Evolutionary conservation across 2,888 invertebrate genomes (phyloP), one percentile per base, ranked within the genome.

Genomic region (Cylindroiulus punctatus): DNA sequence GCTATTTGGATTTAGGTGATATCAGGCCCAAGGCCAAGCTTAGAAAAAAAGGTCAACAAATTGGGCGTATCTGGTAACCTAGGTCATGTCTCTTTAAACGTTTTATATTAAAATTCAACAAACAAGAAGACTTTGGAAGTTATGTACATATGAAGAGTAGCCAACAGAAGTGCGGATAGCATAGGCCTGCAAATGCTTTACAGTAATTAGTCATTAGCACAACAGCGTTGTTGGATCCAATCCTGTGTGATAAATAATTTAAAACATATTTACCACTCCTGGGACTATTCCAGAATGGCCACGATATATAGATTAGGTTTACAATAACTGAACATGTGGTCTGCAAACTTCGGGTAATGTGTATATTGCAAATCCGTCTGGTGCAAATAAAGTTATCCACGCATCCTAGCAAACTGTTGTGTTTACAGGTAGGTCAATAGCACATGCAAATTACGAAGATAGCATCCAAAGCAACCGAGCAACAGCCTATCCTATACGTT

Each of bases 401-500:
- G 22, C 65, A 26, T 22, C 8, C 26, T 26, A 26, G 76, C 1
- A 76, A 76, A 26, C 19, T 7, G 52, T 1, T 19, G 17, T n/a
- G n/a, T 52, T 52, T 52, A n/a, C 10, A 65, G 22, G 22, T 76
- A 76, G 76, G 76, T 76, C 76, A 76, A 76, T 76, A 76, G 30
- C 76, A 76, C 30, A 76, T 76, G 76, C 76, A 76, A 30, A 76
- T 76, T 26, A 30, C 12, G 22, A 76, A 76, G 76, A 76, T 76
- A 30, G 14, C 76, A 76, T 76, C 76, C 8, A 26, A 76, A 10
- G 30, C 76, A 22, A 26, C 76, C 12, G 76, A 65, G 17, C 52
- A 65, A 65, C 65, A n/a, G 26, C 65, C 65, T 65, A 65, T n/a
- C n/a, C n/a, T n/a, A n/a, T n/a, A n/a, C n/a, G 65, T 10, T 7